Evolutionary conservation across 2,888 invertebrate species (phyloP), one percentile per base, ranked within the genome.

Genomic region (Gnatocerus cornutus): DNA sequence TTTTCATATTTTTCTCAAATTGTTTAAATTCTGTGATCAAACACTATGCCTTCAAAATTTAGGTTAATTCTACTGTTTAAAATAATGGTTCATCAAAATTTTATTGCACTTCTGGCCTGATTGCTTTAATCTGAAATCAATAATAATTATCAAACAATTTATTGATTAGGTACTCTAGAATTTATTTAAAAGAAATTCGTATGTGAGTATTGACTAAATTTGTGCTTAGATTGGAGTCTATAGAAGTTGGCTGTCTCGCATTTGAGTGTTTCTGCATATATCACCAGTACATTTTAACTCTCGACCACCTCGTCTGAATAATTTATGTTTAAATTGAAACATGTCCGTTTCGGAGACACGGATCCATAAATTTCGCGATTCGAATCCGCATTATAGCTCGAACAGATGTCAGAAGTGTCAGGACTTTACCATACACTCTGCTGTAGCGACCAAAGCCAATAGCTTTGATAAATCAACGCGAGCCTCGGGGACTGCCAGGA

Each of bases 391-490:
- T 67, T 67, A 67, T 61, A 52, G 45, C 41, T 43, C 52, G 13
- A 59, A 41, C 50, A 67, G 53, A 52, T 61, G 67, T 59, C 67
- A 61, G 46, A 67, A 59, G 52, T 58, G 58, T 48, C 41, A 45
- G 33, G 53, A 52, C 43, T 41, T 55, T 56, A 41, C 63, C 50
- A 65, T 59, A 64, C 33, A 65, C 27, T 64, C 48, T 56, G 29
- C 13, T 43, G n/a, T 12, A 45, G 58, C 67, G 62, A 12, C 53
- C 55, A 16, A 72, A 50, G 37, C 61, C 62, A 39, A 73, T 76
- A 68, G 71, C 71, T 67, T 71, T 75, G 74, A 76, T 76, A 75
- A 76, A 76, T 75, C 74, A 75, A 68, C 71, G 68, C 48, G 55
- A 70, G 61, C 71, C 73, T 73, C 45, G 45, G 74, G 74, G 73